Evolutionary conservation across 2,888 invertebrate species (phyloP).

Genomic region (Drosophila limbata): DNA sequence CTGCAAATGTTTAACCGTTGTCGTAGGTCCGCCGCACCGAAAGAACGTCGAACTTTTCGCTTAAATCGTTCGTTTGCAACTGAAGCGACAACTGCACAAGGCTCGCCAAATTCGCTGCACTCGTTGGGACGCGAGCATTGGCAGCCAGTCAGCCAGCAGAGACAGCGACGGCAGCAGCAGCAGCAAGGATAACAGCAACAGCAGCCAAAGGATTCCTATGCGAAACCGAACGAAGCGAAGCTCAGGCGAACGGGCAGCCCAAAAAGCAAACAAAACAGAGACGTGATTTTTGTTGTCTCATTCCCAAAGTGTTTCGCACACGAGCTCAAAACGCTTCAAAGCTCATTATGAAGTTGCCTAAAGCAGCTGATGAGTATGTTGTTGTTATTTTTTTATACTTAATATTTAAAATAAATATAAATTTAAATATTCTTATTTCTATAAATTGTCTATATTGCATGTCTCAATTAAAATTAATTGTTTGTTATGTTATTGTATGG

Average conservation of each 20-base stretch:
- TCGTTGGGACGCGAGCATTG: conserved; percentile 54
- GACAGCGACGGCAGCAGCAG: conserved; percentile 19
- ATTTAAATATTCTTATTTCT: neutral
- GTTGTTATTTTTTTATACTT: neutral
- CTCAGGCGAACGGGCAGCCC: conserved; percentile 39
- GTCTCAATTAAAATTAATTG: conserved; percentile 23
- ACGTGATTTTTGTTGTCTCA: conserved; percentile 44
- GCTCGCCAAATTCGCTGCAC: conserved; percentile 66
- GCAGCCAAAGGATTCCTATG: conserved; percentile 59
- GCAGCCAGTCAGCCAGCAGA: conserved; percentile 41
- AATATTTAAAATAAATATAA: neutral
- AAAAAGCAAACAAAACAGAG: conserved; percentile 64
- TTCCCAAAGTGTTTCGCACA: conserved; percentile 50
- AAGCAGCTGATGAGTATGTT: conserved; percentile 15
- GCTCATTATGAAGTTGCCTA: conserved; percentile 1
- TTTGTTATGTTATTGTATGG: conserved; percentile 35
- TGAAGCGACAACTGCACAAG: conserved; percentile 77
- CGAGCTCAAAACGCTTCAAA: conserved; percentile 1
- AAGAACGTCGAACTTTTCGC: conserved; percentile 77
- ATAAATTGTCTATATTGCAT: neutral
- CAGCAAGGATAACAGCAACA: conserved; percentile 19
- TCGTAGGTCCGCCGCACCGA: conserved; percentile 58
- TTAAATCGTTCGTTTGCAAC: conserved; percentile 84
- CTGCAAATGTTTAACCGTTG: conserved; percentile 36
- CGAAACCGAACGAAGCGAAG: conserved; percentile 56